Evolutionary conservation across 2,888 invertebrate species (phyloP).

Genomic region (Mylabris sibirica): DNA sequence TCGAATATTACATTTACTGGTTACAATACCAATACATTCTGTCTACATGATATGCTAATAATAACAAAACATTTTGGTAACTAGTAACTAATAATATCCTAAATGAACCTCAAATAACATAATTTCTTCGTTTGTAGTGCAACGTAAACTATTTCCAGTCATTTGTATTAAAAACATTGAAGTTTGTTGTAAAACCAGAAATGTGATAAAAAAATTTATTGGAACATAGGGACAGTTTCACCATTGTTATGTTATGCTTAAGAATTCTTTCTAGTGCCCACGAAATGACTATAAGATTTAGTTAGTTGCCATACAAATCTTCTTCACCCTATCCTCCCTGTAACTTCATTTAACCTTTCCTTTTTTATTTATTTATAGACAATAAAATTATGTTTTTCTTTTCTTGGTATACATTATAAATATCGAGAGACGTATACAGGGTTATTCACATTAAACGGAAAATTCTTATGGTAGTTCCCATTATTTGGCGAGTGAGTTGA

Average conservation of each 20-base stretch:
- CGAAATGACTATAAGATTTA: not conserved
- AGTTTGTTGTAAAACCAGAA: not conserved
- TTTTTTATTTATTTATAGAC: not conserved
- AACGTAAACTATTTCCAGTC: not conserved
- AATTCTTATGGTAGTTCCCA: no score
- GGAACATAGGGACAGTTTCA: not conserved
- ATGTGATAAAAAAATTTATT: not conserved
- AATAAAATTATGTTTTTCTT: not conserved
- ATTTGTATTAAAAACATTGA: not conserved
- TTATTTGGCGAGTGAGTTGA: no score
- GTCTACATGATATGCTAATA: conserved; percentile 27
- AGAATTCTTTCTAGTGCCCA: not conserved
- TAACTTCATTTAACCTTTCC: no score
- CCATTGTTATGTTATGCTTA: not conserved
- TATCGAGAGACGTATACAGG: not conserved
- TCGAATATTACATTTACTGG: conserved; percentile 24
- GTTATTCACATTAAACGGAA: no score
- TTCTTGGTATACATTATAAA: not conserved
- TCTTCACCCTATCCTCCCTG: no score
- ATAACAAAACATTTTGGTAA: conserved; percentile 24
- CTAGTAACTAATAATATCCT: not conserved
- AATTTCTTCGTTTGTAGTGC: not conserved
- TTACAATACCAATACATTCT: conserved; percentile 19
- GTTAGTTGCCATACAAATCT: not conserved
- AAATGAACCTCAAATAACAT: not conserved